phyloP scores from a whole-genome alignment of 1,140 invertebrate species.

The Hylaeus volcanicus region DNA sequence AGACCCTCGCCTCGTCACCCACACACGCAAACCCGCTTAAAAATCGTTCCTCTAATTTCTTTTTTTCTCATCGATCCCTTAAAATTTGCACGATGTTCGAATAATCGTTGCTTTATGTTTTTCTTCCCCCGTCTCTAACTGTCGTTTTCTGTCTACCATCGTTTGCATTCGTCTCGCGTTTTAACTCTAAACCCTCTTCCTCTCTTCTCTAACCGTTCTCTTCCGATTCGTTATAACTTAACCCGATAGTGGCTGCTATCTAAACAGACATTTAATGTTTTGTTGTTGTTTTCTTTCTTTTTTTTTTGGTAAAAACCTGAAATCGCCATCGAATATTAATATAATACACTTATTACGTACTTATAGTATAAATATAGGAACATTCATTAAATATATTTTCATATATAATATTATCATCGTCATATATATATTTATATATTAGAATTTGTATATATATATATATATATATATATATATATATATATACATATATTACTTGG shows the following conservation, averaged over 20 bases:
- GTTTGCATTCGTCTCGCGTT: not conserved
- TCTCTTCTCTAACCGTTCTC: constrained; percentile 37
- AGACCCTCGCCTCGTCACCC: constrained; percentile 78
- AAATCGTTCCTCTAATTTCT: constrained; percentile 36
- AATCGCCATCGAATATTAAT: constrained; percentile 79
- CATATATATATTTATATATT: constrained; percentile 71
- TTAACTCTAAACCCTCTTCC: constrained; percentile 1
- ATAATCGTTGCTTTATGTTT: not conserved
- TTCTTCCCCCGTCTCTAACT: not conserved
- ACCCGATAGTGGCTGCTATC: constrained; percentile 59
- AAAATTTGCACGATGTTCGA: constrained; percentile 14
- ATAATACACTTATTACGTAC: constrained; percentile 77
- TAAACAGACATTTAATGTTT: constrained; percentile 72
- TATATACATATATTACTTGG: constrained; percentile 76
- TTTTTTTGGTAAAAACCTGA: constrained; percentile 76
- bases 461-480: constrained; percentile 69
- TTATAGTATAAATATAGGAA: constrained; percentile 81
- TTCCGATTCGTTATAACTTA: constrained; percentile 55
- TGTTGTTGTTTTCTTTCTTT: constrained; percentile 28
- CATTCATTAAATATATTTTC: constrained; percentile 81
- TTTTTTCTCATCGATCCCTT: not conserved
- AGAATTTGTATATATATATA: constrained; percentile 60
- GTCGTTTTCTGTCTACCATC: not conserved
- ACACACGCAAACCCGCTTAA: constrained; percentile 55
- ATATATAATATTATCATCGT: constrained; percentile 73